Evolutionary conservation across 37 sponge, comb jelly and placozoan genomes (phyloP).

Genomic region (Cliona cf. orientalis): DNA sequence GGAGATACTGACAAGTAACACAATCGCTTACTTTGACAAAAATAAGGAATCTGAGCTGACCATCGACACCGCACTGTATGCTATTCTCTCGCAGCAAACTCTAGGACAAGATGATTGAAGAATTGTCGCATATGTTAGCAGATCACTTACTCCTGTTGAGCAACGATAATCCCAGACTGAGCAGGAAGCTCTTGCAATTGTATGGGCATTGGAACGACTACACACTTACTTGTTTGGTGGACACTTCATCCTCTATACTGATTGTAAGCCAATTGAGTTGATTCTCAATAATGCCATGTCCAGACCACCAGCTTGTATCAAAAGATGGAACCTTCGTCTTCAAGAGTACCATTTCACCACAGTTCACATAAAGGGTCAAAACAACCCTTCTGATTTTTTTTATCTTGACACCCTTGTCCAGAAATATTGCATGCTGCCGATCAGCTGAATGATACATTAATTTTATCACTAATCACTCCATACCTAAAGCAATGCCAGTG

Average conservation of each 20-base stretch:
- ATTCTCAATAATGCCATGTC: slow-evolving; percentile 41
- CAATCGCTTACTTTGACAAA: slow-evolving; percentile 49
- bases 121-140: slow-evolving; percentile 55
- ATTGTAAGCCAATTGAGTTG: slow-evolving; percentile 42
- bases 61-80: slow-evolving; percentile 47
- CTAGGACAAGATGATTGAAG: slow-evolving; percentile 15
- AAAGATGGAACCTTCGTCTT: slow-evolving; percentile 48
- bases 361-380: slow-evolving; percentile 40
- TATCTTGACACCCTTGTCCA: slow-evolving; percentile 35
- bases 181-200: slow-evolving; percentile 22
- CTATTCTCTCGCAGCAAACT: slow-evolving; percentile 33
- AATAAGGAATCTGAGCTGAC: slow-evolving; percentile 29
- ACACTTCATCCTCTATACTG: slow-evolving; percentile 20
- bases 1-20: slow-evolving; percentile 32
- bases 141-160: slow-evolving; percentile 25
- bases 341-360: slow-evolving; percentile 42
- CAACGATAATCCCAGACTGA: slow-evolving; percentile 34
- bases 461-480: not conserved
- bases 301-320: slow-evolving; percentile 55
- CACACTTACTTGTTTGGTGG: slow-evolving; percentile 75
- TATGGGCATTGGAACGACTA: slow-evolving; percentile 28
- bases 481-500: slow-evolving; percentile 41
- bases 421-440: not conserved
- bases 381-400: slow-evolving; percentile 58
- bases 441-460: slow-evolving; percentile 28